These are phyloP conservation scores for Vulpes ferrilata DNA, from an alignment of 2,113 vertebrate species.

Conservation along the genomic window DNA sequence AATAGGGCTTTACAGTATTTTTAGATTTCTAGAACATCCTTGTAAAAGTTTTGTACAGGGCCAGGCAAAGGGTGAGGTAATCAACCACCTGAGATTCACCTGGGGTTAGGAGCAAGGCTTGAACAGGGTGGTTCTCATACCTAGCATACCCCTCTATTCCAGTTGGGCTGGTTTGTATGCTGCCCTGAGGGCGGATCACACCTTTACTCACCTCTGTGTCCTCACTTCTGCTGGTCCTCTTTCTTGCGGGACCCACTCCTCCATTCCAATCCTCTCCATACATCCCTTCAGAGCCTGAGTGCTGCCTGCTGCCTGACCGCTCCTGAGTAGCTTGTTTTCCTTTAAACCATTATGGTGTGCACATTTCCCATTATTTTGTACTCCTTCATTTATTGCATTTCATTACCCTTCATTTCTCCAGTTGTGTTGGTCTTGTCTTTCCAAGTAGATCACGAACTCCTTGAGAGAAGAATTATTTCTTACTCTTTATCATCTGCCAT, in stretches of 20 bases:
- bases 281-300: not conserved
- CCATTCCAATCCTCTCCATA: not conserved
- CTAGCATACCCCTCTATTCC: not conserved
- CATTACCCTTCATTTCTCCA: not conserved
- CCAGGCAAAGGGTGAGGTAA: not conserved
- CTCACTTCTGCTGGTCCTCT: not conserved
- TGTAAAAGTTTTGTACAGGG: not conserved
- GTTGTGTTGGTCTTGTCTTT: not conserved
- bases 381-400: not conserved
- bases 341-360: not conserved
- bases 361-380: not conserved
- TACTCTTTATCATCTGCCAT: not conserved
- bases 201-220: not conserved
- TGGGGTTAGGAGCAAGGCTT: not conserved
- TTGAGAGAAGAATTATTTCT: not conserved
- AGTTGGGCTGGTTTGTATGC: rapidly evolving
- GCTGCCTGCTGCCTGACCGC: not conserved
- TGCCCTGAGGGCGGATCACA: not conserved
- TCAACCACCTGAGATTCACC: not conserved
- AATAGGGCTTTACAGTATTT: not conserved
- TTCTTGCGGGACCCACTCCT: not conserved
- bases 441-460: not conserved
- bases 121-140: not conserved
- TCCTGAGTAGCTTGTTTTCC: not conserved
- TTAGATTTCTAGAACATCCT: not conserved